Conservation (phyloP, 1,140 invertebrate genomes). For the Drosophila pseudoobscura region DNA sequence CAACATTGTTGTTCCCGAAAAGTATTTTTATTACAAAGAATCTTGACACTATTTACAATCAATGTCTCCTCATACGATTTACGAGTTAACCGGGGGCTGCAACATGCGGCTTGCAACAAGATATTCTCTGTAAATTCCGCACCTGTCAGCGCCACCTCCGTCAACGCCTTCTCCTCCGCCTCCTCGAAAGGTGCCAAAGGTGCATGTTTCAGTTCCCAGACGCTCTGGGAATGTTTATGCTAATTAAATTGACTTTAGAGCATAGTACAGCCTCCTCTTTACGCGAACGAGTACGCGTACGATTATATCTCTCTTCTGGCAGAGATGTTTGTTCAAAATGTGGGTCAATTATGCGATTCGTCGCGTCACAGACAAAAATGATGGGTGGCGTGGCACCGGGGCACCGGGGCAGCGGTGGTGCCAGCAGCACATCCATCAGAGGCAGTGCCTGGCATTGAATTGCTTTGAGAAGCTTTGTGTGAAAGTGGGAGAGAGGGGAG, state of each 20-base stretch:
- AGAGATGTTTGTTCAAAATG: conserved; percentile 59
- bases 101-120: conserved; percentile 27
- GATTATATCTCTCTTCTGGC: conserved; percentile 8
- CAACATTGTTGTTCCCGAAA: no score
- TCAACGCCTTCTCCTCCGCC: conserved; percentile 39
- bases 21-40: neutral
- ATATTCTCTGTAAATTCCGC: conserved; percentile 63
- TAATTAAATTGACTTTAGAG: conserved; percentile 74
- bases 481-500: neutral
- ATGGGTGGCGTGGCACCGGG: neutral
- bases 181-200: conserved; percentile 53
- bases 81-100: conserved; percentile 7
- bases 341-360: conserved; percentile 82
- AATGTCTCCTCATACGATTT: neutral
- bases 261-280: conserved; percentile 1
- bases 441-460: conserved; percentile 70
- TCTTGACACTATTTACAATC: neutral
- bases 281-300: no score
- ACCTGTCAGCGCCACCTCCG: conserved; percentile 64
- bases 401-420: neutral
- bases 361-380: conserved; percentile 62
- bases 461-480: conserved; percentile 11
- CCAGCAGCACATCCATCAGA: conserved; percentile 60
- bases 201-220: conserved; percentile 52
- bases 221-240: conserved; percentile 60